Percentiles rank a stretch among this genome's conserved stretches.
These are phyloP conservation scores for Zoanthus gigantus DNA, from an alignment of 92 coral and sea anemone species.

Conservation along the genomic window DNA sequence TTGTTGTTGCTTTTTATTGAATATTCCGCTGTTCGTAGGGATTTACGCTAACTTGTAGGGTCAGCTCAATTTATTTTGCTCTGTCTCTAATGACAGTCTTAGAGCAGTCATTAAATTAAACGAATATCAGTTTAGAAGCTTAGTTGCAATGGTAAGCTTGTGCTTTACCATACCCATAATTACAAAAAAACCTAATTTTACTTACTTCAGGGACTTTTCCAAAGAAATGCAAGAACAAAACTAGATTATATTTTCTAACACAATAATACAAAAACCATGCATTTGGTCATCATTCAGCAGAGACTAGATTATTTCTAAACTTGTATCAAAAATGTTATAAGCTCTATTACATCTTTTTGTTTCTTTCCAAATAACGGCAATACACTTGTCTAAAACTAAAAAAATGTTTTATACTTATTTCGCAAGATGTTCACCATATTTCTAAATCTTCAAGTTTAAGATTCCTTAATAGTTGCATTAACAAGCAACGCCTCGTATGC, in stretches of 20 bases:
- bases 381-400: not conserved
- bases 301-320: not conserved
- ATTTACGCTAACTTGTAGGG: not conserved
- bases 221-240: not conserved
- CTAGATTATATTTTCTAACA: not conserved
- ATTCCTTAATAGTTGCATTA: not conserved
- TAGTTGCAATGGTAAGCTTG: not conserved
- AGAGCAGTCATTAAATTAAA: not conserved
- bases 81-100: no score
- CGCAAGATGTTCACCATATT: not conserved
- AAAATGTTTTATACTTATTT: not conserved
- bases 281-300: not conserved
- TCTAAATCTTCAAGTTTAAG: not conserved
- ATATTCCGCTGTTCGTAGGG: not conserved
- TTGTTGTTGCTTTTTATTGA: conserved; percentile 18
- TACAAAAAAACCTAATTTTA: not conserved
- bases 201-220: not conserved
- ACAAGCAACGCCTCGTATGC: not conserved
- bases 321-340: not conserved
- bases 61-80: conserved; percentile 9
- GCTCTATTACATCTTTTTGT: not conserved
- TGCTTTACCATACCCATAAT: not conserved
- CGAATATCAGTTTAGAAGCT: not conserved
- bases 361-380: not conserved
- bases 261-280: not conserved